phyloP scores from a whole-genome alignment of 2,797 vertebrate genomes.

The Lemur catta region DNA sequence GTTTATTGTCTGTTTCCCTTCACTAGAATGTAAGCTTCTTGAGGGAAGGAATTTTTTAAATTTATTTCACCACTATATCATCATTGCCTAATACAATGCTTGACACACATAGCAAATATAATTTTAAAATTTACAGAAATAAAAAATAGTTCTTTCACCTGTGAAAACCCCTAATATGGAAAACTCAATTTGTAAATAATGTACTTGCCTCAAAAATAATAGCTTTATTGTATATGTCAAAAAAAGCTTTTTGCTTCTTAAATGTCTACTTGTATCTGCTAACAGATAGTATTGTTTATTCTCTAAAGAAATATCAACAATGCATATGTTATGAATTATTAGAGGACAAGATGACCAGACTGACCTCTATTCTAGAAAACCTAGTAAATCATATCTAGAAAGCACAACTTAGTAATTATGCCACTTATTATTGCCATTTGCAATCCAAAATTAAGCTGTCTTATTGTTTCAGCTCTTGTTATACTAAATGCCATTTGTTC shows the following conservation, averaged over 20 bases:
- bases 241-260: neutral
- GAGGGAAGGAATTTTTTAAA: neutral
- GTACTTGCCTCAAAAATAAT: neutral
- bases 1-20: neutral
- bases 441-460: constrained; percentile 55
- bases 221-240: neutral
- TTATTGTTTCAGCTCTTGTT: neutral
- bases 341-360: neutral
- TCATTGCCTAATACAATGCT: neutral
- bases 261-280: neutral
- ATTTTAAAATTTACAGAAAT: neutral
- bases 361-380: neutral
- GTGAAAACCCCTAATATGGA: neutral
- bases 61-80: neutral
- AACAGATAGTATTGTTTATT: neutral
- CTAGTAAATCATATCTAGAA: constrained; percentile 49
- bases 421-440: constrained; percentile 55
- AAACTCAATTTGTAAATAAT: neutral
- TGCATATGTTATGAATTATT: constrained; percentile 12
- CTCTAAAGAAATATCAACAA: neutral
- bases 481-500: constrained; percentile 66
- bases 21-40: neutral
- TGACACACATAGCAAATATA: neutral
- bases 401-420: constrained; percentile 25
- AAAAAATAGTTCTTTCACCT: neutral